Evolutionary conservation across 1,140 invertebrate genomes (phyloP).

Genomic region (Drosophila arawakana): DNA sequence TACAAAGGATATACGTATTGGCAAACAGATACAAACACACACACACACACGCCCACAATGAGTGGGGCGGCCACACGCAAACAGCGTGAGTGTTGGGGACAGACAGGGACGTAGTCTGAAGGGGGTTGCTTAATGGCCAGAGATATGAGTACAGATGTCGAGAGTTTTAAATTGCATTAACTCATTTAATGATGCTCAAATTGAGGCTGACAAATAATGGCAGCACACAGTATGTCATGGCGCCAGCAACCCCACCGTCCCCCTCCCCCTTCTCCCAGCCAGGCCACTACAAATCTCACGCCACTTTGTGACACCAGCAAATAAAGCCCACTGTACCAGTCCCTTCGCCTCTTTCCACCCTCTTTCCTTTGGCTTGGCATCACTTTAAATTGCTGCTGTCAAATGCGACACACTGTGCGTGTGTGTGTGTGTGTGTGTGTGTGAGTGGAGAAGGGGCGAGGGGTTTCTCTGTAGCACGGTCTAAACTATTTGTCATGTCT

Average conservation of each 20-base stretch:
- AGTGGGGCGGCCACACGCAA: conserved; percentile 7
- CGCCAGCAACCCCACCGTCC: conserved; percentile 35
- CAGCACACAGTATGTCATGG: conserved; percentile 34
- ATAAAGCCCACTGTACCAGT: conserved; percentile 20
- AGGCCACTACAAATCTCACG: conserved; percentile 18
- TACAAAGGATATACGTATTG: conserved; percentile 38
- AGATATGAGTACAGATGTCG: conserved; percentile 65
- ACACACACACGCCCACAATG: conserved; percentile 4
- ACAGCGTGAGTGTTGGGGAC: background rate
- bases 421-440: background rate
- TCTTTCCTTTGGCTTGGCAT: conserved; percentile 29
- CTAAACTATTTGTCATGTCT: conserved; percentile 78
- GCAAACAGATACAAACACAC: conserved; percentile 13
- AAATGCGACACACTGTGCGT: conserved; percentile 43
- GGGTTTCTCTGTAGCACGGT: background rate
- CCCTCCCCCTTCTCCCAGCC: background rate
- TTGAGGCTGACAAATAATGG: conserved; percentile 62
- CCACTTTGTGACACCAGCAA: conserved; percentile 42
- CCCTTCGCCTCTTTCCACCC: background rate
- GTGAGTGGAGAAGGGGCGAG: background rate
- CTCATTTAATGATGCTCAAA: conserved; percentile 78
- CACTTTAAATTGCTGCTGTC: conserved; percentile 80
- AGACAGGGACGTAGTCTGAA: background rate
- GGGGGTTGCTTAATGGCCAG: conserved; percentile 23
- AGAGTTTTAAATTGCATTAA: conserved; percentile 78